These are phyloP conservation scores for Nannobrachium achirus DNA, from an alignment of 2,113 vertebrate genomes.

Conservation along the genomic window DNA sequence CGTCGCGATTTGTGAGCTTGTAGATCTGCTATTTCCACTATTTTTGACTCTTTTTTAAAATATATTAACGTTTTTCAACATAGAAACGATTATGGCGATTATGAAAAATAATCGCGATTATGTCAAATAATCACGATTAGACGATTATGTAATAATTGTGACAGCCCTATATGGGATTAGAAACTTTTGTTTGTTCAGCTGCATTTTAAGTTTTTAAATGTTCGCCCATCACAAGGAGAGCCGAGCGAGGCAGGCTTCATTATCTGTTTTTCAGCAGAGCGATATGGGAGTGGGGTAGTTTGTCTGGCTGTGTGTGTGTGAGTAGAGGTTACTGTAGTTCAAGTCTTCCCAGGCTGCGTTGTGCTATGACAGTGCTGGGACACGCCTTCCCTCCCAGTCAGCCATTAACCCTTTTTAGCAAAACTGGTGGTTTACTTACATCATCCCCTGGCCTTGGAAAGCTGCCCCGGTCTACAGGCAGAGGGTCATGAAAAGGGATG, in stretches of 20 bases:
- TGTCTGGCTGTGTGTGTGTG: conserved; percentile 24
- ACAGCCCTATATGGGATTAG: too few species aligned
- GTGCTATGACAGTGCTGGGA: conserved; percentile 47
- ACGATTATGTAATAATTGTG: too few species aligned
- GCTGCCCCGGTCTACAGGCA: conserved; percentile 16
- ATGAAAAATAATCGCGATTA: too few species aligned
- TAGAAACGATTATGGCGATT: too few species aligned
- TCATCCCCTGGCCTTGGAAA: conserved; percentile 35
- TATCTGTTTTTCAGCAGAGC: conserved; percentile 30
- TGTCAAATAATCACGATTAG: too few species aligned
- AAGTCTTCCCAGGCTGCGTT: conserved; percentile 56
- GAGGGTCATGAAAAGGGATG: conserved; percentile 20
- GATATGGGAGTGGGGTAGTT: neutral
- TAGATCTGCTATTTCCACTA: too few species aligned
- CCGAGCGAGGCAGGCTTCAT: neutral
- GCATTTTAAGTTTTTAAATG: too few species aligned
- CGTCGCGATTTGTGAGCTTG: too few species aligned
- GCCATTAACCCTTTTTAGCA: conserved; percentile 64
- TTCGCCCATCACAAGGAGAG: neutral
- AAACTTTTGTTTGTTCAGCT: too few species aligned
- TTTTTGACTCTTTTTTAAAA: too few species aligned
- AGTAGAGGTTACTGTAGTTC: conserved; percentile 71
- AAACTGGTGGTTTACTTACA: conserved; percentile 20
- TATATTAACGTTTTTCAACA: too few species aligned
- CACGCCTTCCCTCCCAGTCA: conserved; percentile 52